Percentiles rank a stretch among this genome's conserved stretches.
phyloP scores from a whole-genome alignment of 2,888 invertebrate species.

The Drymonia ruficornis region DNA sequence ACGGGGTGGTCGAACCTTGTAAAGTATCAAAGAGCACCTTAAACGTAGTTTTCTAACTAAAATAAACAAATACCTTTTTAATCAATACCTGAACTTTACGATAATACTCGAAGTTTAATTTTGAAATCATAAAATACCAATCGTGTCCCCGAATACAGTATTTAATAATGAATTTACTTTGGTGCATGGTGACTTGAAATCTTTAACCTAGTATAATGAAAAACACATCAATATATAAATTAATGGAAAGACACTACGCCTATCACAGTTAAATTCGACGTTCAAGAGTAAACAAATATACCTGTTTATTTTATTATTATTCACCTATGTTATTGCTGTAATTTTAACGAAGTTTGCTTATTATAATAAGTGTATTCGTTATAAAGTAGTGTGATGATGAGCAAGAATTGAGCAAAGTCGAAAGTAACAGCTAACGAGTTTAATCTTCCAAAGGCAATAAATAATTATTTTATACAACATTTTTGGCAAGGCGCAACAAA shows the following conservation, averaged over 20 bases:
- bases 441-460: constrained; percentile 42
- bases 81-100: too few species aligned
- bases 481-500: constrained; percentile 78
- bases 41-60: too few species aligned
- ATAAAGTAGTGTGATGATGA: constrained; percentile 39
- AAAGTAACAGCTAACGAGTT: constrained; percentile 34
- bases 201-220: not conserved
- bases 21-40: too few species aligned
- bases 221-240: not conserved
- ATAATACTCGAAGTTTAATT: too few species aligned
- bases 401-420: constrained; percentile 61
- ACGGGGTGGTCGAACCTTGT: too few species aligned
- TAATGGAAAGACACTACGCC: constrained; percentile 41
- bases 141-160: too few species aligned
- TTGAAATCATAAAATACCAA: too few species aligned
- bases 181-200: not conserved
- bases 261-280: constrained; percentile 72
- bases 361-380: constrained; percentile 21
- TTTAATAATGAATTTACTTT: too few species aligned
- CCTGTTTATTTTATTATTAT: constrained; percentile 27
- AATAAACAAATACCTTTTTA: too few species aligned
- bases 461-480: constrained; percentile 35
- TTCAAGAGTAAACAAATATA: constrained; percentile 35
- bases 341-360: constrained; percentile 19
- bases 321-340: constrained; percentile 19